Evolutionary conservation across 2,888 invertebrate genomes (phyloP).

Genomic region (Microdon myrmicae): DNA sequence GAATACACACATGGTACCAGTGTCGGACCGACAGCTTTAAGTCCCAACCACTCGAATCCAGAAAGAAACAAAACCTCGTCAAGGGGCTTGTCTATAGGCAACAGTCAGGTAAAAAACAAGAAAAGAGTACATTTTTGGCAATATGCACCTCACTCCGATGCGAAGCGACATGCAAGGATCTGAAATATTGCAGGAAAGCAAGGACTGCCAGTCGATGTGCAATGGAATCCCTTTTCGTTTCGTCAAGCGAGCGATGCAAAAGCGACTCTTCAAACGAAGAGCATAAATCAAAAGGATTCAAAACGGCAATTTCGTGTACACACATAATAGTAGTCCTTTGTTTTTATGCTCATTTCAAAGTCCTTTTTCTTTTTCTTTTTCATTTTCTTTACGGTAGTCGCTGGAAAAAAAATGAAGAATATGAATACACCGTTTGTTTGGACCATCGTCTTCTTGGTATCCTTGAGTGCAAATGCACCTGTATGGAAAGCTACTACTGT

Average conservation of each 20-base stretch:
- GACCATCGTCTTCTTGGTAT: constrained; percentile 27
- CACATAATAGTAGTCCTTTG: constrained; percentile 18
- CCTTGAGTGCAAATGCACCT: constrained; percentile 38
- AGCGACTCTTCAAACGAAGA: constrained; percentile 39
- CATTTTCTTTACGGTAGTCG: constrained; percentile 15
- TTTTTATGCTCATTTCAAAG: constrained; percentile 21
- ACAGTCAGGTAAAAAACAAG: constrained; percentile 37
- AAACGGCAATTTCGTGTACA: constrained; percentile 30
- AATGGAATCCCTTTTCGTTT: constrained; percentile 35
- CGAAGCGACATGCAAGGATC: constrained; percentile 38
- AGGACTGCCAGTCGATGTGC: constrained; percentile 32
- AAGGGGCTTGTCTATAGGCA: constrained; percentile 45
- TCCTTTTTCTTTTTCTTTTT: constrained; percentile 29
- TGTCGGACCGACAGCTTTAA: neutral
- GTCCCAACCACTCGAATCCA: constrained; percentile 12
- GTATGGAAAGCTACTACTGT: neutral
- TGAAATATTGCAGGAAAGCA: constrained; percentile 17
- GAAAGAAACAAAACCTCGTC: constrained; percentile 40
- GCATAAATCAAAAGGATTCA: constrained; percentile 38
- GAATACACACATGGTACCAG: constrained; percentile 6
- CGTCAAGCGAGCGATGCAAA: constrained; percentile 9
- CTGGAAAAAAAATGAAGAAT: constrained; percentile 36
- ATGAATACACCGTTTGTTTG: constrained; percentile 34
- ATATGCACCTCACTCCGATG: constrained; percentile 13
- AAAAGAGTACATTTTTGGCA: constrained; percentile 26